Base-by-base conservation (phyloP, 2,113 vertebrate species). In the Pollachius pollachius region DNA sequence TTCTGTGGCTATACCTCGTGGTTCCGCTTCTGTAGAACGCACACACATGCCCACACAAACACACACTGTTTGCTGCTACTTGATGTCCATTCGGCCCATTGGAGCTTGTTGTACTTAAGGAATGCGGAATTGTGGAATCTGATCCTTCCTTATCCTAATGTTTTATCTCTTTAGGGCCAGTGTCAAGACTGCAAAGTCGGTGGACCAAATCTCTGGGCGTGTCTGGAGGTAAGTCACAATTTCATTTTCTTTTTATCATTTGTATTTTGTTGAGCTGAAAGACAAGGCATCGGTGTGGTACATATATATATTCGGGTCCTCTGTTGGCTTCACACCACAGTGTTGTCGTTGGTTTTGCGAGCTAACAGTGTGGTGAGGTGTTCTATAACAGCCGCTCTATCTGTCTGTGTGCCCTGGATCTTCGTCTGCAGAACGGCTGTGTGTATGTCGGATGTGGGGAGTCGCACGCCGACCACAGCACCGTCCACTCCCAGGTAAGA, bases 151-250 rank as follows among this genome's bases (percentile, higher is more conserved):
- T 23, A 23, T 23, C 23, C 23, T 23, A 4, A 4, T n/a, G 13
- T 30, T 54, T 27, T 64, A 12, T 59, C 15, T n/a, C 17, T 52
- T 37, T 15, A 15, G 97, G 95, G 97, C 75, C 94, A 94, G 83
- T 99, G 97, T 77, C 95, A 96, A 87, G 96, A 98, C 85, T 99
- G 97, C 84, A 95, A 94, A 89, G 96, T 98, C 25, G 92, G 94
- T 83, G 97, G 97, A 85, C 97, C 97, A 85, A 99, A 99, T 83
- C 92, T 99, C 70, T 99, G 97, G 97, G 97, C 97, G 0, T 99
- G 97, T 82, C 89, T 99, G 72, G 95, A 99, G 93, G 97, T 98
- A 91, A 92, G 91, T 12, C 13, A 34, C 16, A 54, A 1, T 54
- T 4, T 54, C 13, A 54, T 13, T 16, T 54, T 8, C 7, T n/a